Conservation (phyloP, 2,888 invertebrate genomes). For the Dryobotodes eremita region DNA sequence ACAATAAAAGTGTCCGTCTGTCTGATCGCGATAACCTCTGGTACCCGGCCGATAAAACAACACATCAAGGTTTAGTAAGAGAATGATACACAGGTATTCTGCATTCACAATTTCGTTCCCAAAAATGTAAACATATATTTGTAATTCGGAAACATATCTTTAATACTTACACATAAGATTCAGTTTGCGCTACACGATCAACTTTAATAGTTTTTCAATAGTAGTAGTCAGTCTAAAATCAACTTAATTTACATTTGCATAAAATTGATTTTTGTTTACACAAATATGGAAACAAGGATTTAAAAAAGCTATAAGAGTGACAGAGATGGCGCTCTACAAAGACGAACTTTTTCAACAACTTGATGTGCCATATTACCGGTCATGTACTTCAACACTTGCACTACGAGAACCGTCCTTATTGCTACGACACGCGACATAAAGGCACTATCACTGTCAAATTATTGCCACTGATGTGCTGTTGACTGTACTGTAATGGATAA, state of each 20-base stretch:
- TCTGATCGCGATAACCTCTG: constrained; percentile 47
- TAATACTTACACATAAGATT: not conserved
- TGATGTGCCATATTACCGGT: not conserved
- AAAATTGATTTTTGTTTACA: not conserved
- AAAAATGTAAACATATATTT: not conserved
- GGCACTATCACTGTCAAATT: not conserved
- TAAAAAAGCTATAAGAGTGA: not conserved
- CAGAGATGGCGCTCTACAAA: not conserved
- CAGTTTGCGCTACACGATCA: too few species aligned
- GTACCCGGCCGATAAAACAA: constrained; percentile 7
- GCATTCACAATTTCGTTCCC: too few species aligned
- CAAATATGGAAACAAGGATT: not conserved
- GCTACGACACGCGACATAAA: not conserved
- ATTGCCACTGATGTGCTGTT: not conserved
- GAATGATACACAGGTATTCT: not conserved
- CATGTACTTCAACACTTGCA: not conserved
- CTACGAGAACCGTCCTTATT: not conserved
- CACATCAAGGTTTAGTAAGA: not conserved
- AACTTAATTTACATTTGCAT: not conserved
- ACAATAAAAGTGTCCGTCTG: constrained; percentile 23
- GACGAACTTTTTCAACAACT: not conserved
- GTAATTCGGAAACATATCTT: not conserved
- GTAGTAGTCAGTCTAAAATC: not conserved
- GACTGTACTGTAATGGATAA: not conserved
- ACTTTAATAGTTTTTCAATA: not conserved